Conservation (phyloP, 2,888 invertebrate species). For the Poecilobothrus nobilitatus region DNA sequence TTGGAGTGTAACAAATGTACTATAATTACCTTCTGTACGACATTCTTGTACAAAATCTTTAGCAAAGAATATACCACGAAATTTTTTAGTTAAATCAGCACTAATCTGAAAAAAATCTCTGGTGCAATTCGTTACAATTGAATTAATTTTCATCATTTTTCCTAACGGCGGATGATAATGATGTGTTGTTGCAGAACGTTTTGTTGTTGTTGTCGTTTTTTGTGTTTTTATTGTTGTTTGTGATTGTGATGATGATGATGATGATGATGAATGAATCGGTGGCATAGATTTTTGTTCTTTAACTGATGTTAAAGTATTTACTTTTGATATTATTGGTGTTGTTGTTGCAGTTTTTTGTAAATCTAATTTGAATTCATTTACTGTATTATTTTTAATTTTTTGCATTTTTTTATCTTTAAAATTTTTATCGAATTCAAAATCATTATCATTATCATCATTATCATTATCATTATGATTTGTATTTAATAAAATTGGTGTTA, state of each 20-base stretch:
- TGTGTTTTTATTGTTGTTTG: slow-evolving; percentile 17
- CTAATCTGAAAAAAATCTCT: slow-evolving; percentile 54
- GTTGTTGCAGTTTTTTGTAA: background rate
- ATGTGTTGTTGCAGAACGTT: background rate
- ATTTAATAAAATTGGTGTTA: slow-evolving; percentile 25
- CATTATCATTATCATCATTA: background rate
- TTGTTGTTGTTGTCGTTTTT: slow-evolving; percentile 17
- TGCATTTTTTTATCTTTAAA: background rate
- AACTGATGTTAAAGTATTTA: background rate
- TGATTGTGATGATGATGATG: slow-evolving; percentile 14
- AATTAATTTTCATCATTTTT: slow-evolving; percentile 49
- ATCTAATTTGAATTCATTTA: too few relatives aligned
- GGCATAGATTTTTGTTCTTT: slow-evolving; percentile 2
- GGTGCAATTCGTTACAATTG: slow-evolving; percentile 55
- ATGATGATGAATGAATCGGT: background rate
- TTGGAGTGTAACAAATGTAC: slow-evolving; percentile 32
- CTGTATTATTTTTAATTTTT: background rate
- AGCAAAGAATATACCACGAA: slow-evolving; percentile 65
- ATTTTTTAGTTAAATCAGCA: slow-evolving; percentile 50
- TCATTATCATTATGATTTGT: slow-evolving; percentile 23
- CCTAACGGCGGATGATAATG: slow-evolving; percentile 13
- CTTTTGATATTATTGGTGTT: background rate
- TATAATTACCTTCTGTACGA: slow-evolving; percentile 49
- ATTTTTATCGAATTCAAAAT: background rate
- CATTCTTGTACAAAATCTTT: slow-evolving; percentile 69